These are phyloP conservation scores for Iguana delicatissima DNA, from an alignment of 2,797 vertebrate species.

Conservation along the genomic window DNA sequence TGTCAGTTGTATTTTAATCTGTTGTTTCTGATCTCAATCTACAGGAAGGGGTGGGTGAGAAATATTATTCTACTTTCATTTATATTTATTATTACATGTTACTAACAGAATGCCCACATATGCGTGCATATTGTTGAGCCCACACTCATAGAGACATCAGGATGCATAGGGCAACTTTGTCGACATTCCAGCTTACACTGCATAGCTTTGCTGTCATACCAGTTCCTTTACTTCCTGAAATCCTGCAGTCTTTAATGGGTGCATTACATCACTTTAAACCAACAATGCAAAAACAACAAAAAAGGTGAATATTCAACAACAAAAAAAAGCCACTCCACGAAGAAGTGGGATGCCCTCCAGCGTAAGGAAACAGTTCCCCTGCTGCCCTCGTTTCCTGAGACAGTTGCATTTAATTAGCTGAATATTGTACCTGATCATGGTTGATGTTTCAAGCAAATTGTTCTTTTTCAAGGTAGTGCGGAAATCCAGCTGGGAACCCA, in stretches of 20 bases:
- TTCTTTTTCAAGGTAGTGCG: constrained; percentile 54
- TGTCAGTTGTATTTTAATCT: no score
- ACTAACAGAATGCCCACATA: neutral
- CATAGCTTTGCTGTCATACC: neutral
- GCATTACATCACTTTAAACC: constrained; percentile 3
- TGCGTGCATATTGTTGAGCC: neutral
- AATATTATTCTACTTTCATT: no score
- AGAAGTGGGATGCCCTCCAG: constrained; percentile 7
- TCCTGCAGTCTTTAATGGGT: neutral
- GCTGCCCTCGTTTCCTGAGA: constrained; percentile 42
- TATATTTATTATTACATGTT: no score
- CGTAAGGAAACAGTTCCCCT: constrained; percentile 25
- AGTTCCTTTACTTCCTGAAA: neutral
- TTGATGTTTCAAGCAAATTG: constrained; percentile 62
- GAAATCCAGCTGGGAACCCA: constrained; percentile 71
- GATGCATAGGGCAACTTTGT: neutral
- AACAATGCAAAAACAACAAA: neutral
- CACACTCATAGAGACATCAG: neutral
- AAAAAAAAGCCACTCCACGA: constrained; percentile 5
- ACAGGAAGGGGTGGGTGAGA: no score
- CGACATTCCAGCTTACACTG: neutral
- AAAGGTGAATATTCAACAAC: constrained; percentile 12
- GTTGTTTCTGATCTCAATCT: no score
- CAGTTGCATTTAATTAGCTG: constrained; percentile 51
- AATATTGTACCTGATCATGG: constrained; percentile 49